Evolutionary conservation across 2,888 invertebrate genomes (phyloP), one percentile per base, ranked within the genome.

Genomic region (Drosophila planitibia): DNA sequence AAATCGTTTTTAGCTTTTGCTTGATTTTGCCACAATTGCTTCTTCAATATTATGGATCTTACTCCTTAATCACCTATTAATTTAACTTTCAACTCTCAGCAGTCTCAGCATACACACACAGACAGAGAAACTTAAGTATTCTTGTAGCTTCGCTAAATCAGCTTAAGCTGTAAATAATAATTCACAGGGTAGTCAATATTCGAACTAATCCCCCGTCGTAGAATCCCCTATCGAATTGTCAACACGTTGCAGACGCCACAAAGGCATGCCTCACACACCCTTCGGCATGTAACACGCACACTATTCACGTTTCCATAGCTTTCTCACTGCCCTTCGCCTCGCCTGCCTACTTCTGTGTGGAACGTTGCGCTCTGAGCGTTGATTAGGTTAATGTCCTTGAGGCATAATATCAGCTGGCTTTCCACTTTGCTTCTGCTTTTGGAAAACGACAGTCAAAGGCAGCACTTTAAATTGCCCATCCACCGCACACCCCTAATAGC

Each of bases 351-450:
- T 25, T 47, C 30, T 30, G 47, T 25, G 16, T 9, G 25, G 25
- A 25, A 25, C 47, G 22, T 54, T 53, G 63, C 52, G 81, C 82
- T 79, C 76, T 47, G 78, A 66, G 78, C 81, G 77, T 87, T 86
- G 85, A 86, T 86, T 86, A 86, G 88, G 85, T 87, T 86, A 87
- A 86, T 86, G 85, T 85, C 85, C 85, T 86, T 79, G 80, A 82
- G 80, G 82, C 79, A 82, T 76, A 85, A 79, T 81, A 66, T 72
- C 76, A 81, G 76, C 85, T 79, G 79, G 74, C 77, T 66, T 68
- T 41, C 49, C 70, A 51, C 63, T 28, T 44, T 65, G 52, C 57
- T 44, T 51, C 39, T 47, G 57, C 41, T 55, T 62, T 57, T 57
- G 35, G 22, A 58, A 64, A 52, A 57, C 51, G 68, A 9, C 76